phyloP scores from a whole-genome alignment of 1,140 invertebrate species.

The Trachymyrmex cornetzi region DNA sequence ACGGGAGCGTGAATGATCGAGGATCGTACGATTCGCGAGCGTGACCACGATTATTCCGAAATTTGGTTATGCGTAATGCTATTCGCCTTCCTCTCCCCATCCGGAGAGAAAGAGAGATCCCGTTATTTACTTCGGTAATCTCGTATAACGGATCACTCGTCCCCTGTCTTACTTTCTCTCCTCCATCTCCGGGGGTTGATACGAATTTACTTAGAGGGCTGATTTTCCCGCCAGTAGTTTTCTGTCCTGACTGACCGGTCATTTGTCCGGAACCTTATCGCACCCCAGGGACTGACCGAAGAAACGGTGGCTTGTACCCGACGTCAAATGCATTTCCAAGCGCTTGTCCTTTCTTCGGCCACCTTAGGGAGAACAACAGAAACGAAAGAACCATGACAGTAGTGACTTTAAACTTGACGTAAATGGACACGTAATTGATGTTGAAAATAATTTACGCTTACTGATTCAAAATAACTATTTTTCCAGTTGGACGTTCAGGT shows the following conservation, averaged over 20 bases:
- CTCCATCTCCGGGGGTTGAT: slow-evolving; percentile 80
- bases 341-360: slow-evolving; percentile 38
- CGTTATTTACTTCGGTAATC: slow-evolving; percentile 82
- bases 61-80: slow-evolving; percentile 80
- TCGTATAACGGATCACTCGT: slow-evolving; percentile 80
- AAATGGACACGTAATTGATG: slow-evolving; percentile 30
- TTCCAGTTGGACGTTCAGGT: background rate
- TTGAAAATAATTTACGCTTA: slow-evolving; percentile 11
- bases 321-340: slow-evolving; percentile 73
- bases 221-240: slow-evolving; percentile 80
- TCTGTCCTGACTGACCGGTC: slow-evolving; percentile 80
- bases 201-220: slow-evolving; percentile 85
- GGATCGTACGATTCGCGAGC: slow-evolving; percentile 58
- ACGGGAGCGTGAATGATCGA: slow-evolving; percentile 83
- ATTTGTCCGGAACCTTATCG: slow-evolving; percentile 84
- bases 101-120: slow-evolving; percentile 49
- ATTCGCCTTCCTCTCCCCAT: slow-evolving; percentile 44
- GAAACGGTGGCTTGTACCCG: slow-evolving; percentile 65
- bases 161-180: slow-evolving; percentile 51
- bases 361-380: slow-evolving; percentile 48
- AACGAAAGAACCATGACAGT: slow-evolving; percentile 36
- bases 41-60: slow-evolving; percentile 74
- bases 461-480: background rate
- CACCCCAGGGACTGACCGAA: slow-evolving; percentile 78
- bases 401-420: slow-evolving; percentile 54